Conservation (phyloP, 2,888 invertebrate genomes). For the Nezara viridula region DNA sequence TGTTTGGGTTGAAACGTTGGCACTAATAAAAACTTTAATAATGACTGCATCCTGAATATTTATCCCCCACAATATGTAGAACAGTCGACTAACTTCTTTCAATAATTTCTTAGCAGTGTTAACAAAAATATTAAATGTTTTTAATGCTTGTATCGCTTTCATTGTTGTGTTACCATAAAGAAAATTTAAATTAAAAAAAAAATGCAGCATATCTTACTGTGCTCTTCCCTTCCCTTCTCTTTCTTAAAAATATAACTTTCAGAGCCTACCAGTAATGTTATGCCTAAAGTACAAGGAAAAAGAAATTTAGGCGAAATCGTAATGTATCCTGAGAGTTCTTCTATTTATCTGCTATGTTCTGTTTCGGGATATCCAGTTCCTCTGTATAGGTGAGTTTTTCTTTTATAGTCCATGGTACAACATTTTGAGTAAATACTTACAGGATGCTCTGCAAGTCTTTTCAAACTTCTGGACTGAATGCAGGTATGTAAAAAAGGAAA, state of each 20-base stretch:
- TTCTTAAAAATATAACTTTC: constrained; percentile 68
- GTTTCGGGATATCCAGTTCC: constrained; percentile 73
- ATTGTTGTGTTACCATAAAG: not conserved
- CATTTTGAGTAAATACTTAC: not conserved
- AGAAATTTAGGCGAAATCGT: constrained; percentile 65
- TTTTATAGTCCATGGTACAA: not conserved
- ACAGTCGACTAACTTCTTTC: no score
- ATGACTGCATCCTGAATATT: no score
- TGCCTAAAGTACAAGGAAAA: constrained; percentile 70
- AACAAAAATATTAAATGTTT: no score
- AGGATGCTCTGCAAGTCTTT: not conserved
- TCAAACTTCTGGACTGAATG: not conserved
- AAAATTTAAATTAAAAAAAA: not conserved
- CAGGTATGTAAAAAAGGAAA: constrained; percentile 7
- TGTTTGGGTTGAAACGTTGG: no score
- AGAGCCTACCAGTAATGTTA: constrained; percentile 79
- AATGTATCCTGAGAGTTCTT: constrained; percentile 62
- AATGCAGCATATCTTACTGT: not conserved
- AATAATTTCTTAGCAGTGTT: no score
- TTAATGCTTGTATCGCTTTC: not conserved
- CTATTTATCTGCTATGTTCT: constrained; percentile 67
- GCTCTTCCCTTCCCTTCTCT: not conserved
- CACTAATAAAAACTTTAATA: no score
- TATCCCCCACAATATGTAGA: no score
- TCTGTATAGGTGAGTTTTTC: constrained; percentile 71